phyloP scores from a whole-genome alignment of 2,888 invertebrate genomes.

The Dynastes maya region DNA sequence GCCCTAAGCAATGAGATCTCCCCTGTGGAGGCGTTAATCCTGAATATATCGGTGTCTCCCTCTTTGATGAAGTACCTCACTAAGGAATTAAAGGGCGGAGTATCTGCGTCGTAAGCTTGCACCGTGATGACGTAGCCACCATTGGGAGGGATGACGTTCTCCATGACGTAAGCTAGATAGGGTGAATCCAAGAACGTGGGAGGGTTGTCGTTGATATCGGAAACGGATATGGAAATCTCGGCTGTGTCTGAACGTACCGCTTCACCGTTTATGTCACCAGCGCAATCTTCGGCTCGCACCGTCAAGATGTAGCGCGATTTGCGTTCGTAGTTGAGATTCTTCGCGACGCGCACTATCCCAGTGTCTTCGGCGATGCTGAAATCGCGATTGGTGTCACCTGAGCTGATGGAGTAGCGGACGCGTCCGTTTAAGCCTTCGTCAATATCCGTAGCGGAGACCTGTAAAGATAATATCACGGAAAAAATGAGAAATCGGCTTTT shows the following conservation, averaged over 20 bases:
- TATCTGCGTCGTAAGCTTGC: constrained; percentile 92
- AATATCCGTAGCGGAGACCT: constrained; percentile 91
- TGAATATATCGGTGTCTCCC: constrained; percentile 92
- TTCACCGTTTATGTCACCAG: constrained; percentile 77
- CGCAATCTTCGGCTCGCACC: constrained; percentile 91
- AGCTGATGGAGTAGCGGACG: constrained; percentile 90
- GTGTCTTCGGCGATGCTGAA: constrained; percentile 94
- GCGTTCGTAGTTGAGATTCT: constrained; percentile 94
- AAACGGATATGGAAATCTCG: constrained; percentile 86
- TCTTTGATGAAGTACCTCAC: constrained; percentile 95
- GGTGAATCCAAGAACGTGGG: constrained; percentile 96
- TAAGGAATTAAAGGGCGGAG: constrained; percentile 90
- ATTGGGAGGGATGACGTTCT: constrained; percentile 88
- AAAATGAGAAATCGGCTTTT: too few species aligned
- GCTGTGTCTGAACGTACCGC: constrained; percentile 80
- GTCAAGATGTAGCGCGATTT: constrained; percentile 87
- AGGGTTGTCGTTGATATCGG: constrained; percentile 95
- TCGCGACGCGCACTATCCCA: constrained; percentile 91
- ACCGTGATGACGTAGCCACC: constrained; percentile 87
- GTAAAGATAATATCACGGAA: constrained; percentile 55
- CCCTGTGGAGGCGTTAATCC: constrained; percentile 93
- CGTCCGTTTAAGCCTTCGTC: constrained; percentile 93
- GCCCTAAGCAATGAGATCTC: constrained; percentile 89
- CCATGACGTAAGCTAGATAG: constrained; percentile 93
- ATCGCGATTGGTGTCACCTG: constrained; percentile 92